Base-by-base conservation (phyloP, 2,888 invertebrate genomes). In the Matsumyia berberina region DNA sequence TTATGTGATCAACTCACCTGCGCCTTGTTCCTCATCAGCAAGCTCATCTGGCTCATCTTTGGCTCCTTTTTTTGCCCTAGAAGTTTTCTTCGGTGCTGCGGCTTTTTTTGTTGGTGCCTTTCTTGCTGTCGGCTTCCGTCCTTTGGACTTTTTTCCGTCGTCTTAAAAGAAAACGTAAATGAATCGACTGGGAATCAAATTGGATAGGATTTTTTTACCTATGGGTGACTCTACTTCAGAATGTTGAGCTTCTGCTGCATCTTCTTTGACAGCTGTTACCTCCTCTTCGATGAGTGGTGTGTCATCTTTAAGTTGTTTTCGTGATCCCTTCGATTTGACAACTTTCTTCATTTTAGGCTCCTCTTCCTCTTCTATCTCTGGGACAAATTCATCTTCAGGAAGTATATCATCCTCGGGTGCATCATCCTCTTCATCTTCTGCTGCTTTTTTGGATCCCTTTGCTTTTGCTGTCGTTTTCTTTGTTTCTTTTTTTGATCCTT, bases 121-220 rank as follows among this genome's bases (percentile, higher is more conserved):
- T 86, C 78, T 87, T 60, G 12, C 85, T 74, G 87, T 73, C 88
- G 29, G 86, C 87, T 81, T 90, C 89, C 78, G 89, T 90, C 64
- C 66, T 5, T 12, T 44, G 17, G 57, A 69, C 37, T 76, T 76
- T 39, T 80, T 66, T 44, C 67, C 74, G 15, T 76, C 81, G 37
- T 73, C 62, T 74, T 19, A 31, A 67, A 53, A 7, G 15, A 24
- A 37, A 42, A 42, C 37, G 33, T 0, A 31, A 44, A 42, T n/a
- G n/a, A n/a, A n/a, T n/a, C n/a, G n/a, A n/a, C n/a, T n/a, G n/a
- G n/a, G n/a, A n/a, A n/a, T n/a, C n/a, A n/a, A n/a, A n/a, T n/a
- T n/a, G n/a, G n/a, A n/a, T n/a, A n/a, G n/a, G n/a, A n/a, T n/a
- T n/a, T n/a, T 3, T 5, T 66, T 77, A 82, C 82, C 82, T 35